Evolutionary conservation across 2,113 vertebrate species (phyloP), one percentile per base, ranked within the genome.

Genomic region (Numida meleagris): DNA sequence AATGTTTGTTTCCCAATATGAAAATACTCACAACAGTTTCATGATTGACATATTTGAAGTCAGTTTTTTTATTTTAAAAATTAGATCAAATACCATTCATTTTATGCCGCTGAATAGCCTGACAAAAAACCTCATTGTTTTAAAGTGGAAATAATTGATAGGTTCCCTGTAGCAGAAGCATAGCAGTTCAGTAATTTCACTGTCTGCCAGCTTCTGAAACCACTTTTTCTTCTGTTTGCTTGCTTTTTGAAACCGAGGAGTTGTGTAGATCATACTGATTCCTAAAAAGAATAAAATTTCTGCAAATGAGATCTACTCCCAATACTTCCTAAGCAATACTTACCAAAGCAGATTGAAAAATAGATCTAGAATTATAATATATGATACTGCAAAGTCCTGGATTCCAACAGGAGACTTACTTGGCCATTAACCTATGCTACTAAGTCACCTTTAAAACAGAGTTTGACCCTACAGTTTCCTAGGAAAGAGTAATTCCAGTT

Each of bases 81-180:
- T 46, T 70, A 5, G 42, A 67, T 90, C 46, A 48, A 90, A 77
- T 59, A 80, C 17, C 4, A 12, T 77, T 83, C 2, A 0, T 59
- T 75, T 86, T 50, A 68, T 81, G 65, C 57, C 48, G 19, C 43
- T 55, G 61, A 94, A 75, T 40, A 75, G 25, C 11, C 51, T 72
- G 82, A 82, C 15, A 43, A 76, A 83, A 90, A 86, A 63, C 43
- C 38, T 67, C 17, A 50, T 68, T 92, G 57, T 92, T 94, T 93
- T 81, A 83, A 88, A 86, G 38, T 46, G 85, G 59, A 90, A 90
- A 51, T 75, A 93, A 83, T 83, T 88, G 42, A 74, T 88, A 81
- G 21, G 34, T 86, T 94, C 34, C 45, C 25, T 66, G 51, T 38
- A 90, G 68, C 68, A 90, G 79, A 90, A 84, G 59, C 2, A 2